Percentiles rank a stretch among this genome's conserved stretches.
Evolutionary conservation across 2,888 invertebrate genomes (phyloP).

Genomic region (Lithophane socia): DNA sequence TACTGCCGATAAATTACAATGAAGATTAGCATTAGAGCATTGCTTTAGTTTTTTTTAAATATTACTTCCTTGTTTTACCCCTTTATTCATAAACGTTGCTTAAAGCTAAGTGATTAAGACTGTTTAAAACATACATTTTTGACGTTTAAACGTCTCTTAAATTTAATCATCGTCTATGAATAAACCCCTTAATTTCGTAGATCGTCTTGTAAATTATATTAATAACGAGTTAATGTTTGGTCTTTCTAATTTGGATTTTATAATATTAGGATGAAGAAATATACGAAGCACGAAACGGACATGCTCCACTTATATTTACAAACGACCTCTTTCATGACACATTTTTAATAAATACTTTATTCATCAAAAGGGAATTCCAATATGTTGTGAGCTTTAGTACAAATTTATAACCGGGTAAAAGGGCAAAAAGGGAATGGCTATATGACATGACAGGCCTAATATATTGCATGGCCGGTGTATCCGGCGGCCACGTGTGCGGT

Average conservation of each 20-base stretch:
- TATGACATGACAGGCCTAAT: slow-evolving; percentile 72
- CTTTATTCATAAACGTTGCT: too few relatives aligned
- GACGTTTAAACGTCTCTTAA: too few relatives aligned
- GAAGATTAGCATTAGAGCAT: not conserved
- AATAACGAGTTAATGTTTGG: not conserved
- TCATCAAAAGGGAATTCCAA: slow-evolving; percentile 36
- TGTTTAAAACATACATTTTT: too few relatives aligned
- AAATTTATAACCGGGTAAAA: slow-evolving; percentile 60
- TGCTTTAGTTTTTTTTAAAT: not conserved
- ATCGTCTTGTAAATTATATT: not conserved
- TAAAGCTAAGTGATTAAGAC: too few relatives aligned
- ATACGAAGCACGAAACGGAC: slow-evolving; percentile 16
- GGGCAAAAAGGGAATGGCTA: slow-evolving; percentile 59
- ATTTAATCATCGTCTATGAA: too few relatives aligned
- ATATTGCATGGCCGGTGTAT: slow-evolving; percentile 70
- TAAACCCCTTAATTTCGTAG: not conserved
- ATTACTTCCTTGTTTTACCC: too few relatives aligned
- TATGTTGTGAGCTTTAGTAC: slow-evolving; percentile 52
- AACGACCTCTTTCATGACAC: slow-evolving; percentile 38
- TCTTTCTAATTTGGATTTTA: not conserved
- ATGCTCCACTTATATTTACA: slow-evolving; percentile 34
- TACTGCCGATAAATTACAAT: not conserved
- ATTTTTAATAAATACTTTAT: slow-evolving; percentile 39
- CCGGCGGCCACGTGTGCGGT: slow-evolving; percentile 80
- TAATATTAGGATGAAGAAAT: not conserved